Base-by-base conservation (phyloP, 2,888 invertebrate genomes). In the Phanerotoma sp. region DNA sequence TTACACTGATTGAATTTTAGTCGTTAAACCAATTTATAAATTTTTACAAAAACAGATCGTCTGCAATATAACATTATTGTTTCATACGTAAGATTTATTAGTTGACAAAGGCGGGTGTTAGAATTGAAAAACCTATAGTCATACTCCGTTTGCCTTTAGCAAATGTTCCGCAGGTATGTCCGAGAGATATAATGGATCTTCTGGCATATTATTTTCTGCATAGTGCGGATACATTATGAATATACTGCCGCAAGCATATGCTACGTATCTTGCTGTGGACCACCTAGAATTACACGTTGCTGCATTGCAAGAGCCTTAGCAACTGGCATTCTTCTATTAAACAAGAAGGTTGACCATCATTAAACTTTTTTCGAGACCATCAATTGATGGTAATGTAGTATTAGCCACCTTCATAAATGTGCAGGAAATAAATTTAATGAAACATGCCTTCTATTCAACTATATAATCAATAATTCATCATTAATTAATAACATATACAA, bases 281-380 rank as follows among this genome's bases (percentile, higher is more conserved):
- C 72, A 73, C 72, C 71, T 71, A 73, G 67, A 60, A 59, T 66
- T 62, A 59, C 61, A 63, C 63, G 66, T 62, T 64, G 60, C 62
- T 47, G 40, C 41, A 21, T 25, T 40, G 37, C 47, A 25, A 25
- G 25, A 16, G 35, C 35, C 18, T 33, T 6, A 33, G 64, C 51
- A 18, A 60, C 56, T 55, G 63, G 64, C 65, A 56, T 66, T 65
- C 65, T 64, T 65, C 66, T 64, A 66, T 65, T 33, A 42, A 35
- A 16, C 28, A 47, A 41, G 28, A 54, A 54, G 42, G 45, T 38
- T 54, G 42, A 42, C 45, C 41, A 33, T 54, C 54, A 54, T 35
- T 37, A 48, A 42, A 32, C 32, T 33, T 38, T 38, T 35, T 38
- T 46, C 21, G 13, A 18, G 42, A 16, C 42, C 38, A 20, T 20